phyloP scores from a whole-genome alignment of 2,797 vertebrate genomes.

The Tinamus major region DNA sequence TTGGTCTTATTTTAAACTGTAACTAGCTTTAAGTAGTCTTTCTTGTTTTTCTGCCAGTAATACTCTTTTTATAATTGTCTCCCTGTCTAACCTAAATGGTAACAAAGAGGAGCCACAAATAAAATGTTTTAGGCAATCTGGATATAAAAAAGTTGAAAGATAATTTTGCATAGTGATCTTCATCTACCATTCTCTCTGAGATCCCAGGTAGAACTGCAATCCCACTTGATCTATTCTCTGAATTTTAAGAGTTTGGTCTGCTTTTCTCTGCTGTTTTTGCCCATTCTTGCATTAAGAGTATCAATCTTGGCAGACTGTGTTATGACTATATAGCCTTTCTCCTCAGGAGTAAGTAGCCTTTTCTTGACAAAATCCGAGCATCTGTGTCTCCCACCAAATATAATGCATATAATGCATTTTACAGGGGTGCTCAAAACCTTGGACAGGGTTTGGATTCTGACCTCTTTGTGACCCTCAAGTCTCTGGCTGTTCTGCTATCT shows the following conservation, averaged over 20 bases:
- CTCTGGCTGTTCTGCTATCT: not conserved
- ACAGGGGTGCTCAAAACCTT: not conserved
- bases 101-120: not conserved
- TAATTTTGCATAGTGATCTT: not conserved
- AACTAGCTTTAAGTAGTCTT: not conserved
- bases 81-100: not conserved
- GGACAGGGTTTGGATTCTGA: not conserved
- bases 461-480: not conserved
- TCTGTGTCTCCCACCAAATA: accelerated
- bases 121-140: too few species aligned
- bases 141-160: not conserved
- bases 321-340: not conserved
- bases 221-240: not conserved
- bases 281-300: not conserved
- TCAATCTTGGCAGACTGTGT: not conserved
- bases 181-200: not conserved
- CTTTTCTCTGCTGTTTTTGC: not conserved
- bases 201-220: not conserved
- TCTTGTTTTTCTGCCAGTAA: not conserved
- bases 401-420: not conserved
- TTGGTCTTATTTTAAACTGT: not conserved
- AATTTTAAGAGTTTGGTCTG: not conserved
- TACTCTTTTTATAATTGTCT: not conserved
- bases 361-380: not conserved
- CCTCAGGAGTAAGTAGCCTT: not conserved